Percentiles rank a stretch among this genome's conserved stretches.
These are phyloP conservation scores for Oreotragus oreotragus DNA, from an alignment of 2,113 vertebrate species.

Conservation along the genomic window DNA sequence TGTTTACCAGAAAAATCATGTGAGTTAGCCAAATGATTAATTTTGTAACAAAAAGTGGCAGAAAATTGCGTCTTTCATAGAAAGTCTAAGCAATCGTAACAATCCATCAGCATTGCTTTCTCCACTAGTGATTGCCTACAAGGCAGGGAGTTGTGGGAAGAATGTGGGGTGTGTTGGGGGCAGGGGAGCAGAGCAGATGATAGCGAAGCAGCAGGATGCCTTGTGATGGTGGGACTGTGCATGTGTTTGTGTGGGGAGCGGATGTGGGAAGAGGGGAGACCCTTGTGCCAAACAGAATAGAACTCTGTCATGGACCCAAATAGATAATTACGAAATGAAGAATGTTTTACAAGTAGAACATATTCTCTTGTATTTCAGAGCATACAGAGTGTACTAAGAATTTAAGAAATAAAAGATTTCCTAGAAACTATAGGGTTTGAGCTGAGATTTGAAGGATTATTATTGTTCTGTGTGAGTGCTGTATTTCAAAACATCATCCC, in stretches of 20 bases:
- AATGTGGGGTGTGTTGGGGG: not conserved
- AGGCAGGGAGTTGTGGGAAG: not conserved
- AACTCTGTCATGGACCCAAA: not conserved
- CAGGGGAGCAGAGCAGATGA: fast-evolving
- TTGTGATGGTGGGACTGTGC: not conserved
- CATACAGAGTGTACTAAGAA: not conserved
- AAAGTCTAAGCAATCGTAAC: not conserved
- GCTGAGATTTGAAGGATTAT: not conserved
- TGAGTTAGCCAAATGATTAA: not conserved
- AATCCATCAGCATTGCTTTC: not conserved
- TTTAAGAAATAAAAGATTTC: not conserved
- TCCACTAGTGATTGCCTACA: not conserved
- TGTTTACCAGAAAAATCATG: not conserved
- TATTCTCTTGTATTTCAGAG: not conserved
- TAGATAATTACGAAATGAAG: not conserved
- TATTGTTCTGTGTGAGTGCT: not conserved
- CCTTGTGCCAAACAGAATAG: not conserved
- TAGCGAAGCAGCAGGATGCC: no score
- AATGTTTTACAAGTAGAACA: not conserved
- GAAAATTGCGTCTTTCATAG: not conserved
- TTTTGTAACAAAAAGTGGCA: not conserved
- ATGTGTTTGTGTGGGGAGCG: not conserved
- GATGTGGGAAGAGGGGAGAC: not conserved
- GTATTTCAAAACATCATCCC: not conserved
- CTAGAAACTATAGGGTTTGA: not conserved